Percentiles rank a stretch among this genome's conserved stretches.
These are phyloP conservation scores for Danio rerio DNA, from an alignment of 2,113 vertebrate genomes.

Conservation along the genomic window DNA sequence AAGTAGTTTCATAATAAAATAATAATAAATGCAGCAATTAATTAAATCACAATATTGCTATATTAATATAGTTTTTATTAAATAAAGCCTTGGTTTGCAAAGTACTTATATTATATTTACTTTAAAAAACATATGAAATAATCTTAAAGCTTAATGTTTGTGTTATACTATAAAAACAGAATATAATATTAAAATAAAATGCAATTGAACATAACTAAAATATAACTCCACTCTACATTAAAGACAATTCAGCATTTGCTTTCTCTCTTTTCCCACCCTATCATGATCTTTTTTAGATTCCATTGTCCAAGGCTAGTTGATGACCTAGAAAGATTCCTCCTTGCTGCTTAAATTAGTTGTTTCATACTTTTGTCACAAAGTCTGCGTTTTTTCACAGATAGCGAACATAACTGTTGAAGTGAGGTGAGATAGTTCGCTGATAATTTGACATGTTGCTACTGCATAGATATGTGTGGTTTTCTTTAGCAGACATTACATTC, in stretches of 20 bases:
- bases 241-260: background rate
- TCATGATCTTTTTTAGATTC: slow-evolving; percentile 54
- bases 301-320: slow-evolving; percentile 67
- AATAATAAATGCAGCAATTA: no score
- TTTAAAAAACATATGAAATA: no score
- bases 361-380: slow-evolving; percentile 72
- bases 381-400: slow-evolving; percentile 72
- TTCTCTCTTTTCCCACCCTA: background rate
- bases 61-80: no score
- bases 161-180: no score
- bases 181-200: no score
- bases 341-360: slow-evolving; percentile 66
- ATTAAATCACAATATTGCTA: no score
- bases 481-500: slow-evolving; percentile 66
- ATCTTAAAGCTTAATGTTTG: no score
- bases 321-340: slow-evolving; percentile 69
- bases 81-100: no score
- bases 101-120: no score
- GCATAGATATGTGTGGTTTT: slow-evolving; percentile 67
- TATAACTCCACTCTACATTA: background rate
- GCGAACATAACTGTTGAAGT: slow-evolving; percentile 73
- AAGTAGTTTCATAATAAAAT: no score
- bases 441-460: slow-evolving; percentile 69
- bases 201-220: no score
- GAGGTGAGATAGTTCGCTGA: slow-evolving; percentile 73